Evolutionary conservation across 2,888 invertebrate species (phyloP).

Genomic region (Rhamnusium bicolor): DNA sequence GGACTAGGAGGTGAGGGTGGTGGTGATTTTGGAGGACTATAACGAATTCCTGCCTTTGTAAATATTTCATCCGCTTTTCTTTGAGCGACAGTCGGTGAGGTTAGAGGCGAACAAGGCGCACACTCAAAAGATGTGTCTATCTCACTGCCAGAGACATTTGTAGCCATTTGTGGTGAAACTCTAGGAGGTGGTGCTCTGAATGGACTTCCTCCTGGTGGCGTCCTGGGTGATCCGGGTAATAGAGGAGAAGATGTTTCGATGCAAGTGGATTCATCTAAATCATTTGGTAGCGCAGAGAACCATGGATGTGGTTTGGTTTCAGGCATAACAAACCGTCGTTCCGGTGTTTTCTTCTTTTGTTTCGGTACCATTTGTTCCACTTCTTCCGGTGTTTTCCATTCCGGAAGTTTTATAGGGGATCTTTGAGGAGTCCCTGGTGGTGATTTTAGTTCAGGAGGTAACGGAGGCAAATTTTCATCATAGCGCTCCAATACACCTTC

Average conservation of each 20-base stretch:
- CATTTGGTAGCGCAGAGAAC: neutral
- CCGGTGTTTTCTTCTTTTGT: neutral
- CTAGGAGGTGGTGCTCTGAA: neutral
- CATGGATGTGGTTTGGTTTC: neutral
- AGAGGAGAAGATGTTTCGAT: neutral
- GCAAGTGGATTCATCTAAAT: neutral
- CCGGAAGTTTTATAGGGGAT: neutral
- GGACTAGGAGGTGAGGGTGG: slow-evolving; percentile 24
- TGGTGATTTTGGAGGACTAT: neutral
- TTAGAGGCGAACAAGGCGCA: neutral
- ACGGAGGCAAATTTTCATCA: slow-evolving; percentile 8
- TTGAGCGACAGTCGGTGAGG: neutral
- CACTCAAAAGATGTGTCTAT: neutral
- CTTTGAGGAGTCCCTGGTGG: neutral
- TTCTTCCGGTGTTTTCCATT: neutral
- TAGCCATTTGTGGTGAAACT: neutral
- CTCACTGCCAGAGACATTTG: neutral
- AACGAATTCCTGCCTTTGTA: neutral
- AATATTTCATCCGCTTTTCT: neutral
- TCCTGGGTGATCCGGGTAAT: neutral
- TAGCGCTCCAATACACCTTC: neutral
- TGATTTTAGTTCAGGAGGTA: neutral
- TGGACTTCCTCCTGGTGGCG: neutral
- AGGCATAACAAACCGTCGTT: neutral
- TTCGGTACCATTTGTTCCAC: neutral